Percentiles rank a stretch among this genome's conserved stretches.
Evolutionary conservation across 2,113 vertebrate genomes (phyloP).

Genomic region (Megaptera novaeangliae): DNA sequence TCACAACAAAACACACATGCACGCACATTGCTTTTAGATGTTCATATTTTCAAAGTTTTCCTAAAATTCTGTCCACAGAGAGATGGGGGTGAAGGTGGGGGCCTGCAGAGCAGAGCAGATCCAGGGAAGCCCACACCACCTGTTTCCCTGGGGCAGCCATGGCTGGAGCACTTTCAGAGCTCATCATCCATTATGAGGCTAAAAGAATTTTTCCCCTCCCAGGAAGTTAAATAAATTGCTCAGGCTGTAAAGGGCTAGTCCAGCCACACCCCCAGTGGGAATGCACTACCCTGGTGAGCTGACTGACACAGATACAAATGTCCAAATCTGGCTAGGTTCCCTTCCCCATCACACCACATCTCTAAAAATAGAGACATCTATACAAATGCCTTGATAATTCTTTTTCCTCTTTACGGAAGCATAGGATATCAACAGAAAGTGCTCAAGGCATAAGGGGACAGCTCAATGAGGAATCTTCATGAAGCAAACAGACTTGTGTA

Average conservation of each 20-base stretch:
- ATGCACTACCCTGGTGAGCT: conserved; percentile 57
- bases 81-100: background rate
- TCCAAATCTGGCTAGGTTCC: conserved; percentile 29
- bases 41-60: background rate
- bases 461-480: background rate
- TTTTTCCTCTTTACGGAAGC: background rate
- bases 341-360: background rate
- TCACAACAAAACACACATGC: background rate
- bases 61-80: background rate
- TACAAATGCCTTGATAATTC: background rate
- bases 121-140: background rate
- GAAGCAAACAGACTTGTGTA: background rate
- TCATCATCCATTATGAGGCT: conserved; percentile 78
- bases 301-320: conserved; percentile 66
- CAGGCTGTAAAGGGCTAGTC: conserved; percentile 67
- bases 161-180: conserved; percentile 77
- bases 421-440: background rate
- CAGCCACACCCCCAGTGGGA: conserved; percentile 67
- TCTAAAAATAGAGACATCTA: background rate
- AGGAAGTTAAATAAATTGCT: conserved; percentile 77
- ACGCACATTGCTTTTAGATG: background rate
- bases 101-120: background rate
- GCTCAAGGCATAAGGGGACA: background rate
- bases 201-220: conserved; percentile 73
- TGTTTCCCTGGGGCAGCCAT: conserved; percentile 74